Evolutionary conservation across 2,113 vertebrate species (phyloP).

Genomic region (Climacteris rufus): DNA sequence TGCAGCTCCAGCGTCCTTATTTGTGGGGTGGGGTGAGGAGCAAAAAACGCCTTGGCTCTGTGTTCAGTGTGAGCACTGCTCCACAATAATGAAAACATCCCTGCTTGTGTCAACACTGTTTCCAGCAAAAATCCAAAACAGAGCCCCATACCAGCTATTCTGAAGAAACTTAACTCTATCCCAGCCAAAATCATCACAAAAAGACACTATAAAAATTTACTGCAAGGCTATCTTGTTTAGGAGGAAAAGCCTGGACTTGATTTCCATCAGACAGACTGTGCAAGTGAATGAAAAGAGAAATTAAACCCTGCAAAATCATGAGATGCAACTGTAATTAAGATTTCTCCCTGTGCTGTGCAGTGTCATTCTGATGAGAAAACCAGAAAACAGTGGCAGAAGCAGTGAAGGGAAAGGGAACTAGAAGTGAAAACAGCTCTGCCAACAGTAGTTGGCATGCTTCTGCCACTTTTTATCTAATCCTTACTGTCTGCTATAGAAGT

Average conservation of each 20-base stretch:
- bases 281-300: slow-evolving; percentile 9
- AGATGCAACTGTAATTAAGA: not conserved
- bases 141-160: not conserved
- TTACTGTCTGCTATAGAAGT: not conserved
- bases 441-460: not conserved
- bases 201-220: slow-evolving; percentile 18
- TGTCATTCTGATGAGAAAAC: slow-evolving; percentile 19
- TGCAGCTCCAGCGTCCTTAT: not conserved
- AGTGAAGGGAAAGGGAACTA: not conserved
- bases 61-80: not conserved
- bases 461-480: not conserved
- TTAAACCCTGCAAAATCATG: not conserved
- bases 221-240: not conserved
- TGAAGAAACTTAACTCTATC: not conserved
- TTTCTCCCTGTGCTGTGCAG: not conserved
- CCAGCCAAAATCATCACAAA: not conserved
- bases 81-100: not conserved
- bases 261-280: slow-evolving; percentile 12
- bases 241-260: slow-evolving; percentile 2
- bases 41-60: not conserved
- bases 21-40: not conserved
- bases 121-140: not conserved
- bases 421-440: not conserved
- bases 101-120: not conserved
- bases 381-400: not conserved